phyloP scores from a whole-genome alignment of 2,113 vertebrate genomes.

The Polypterus senegalus region DNA sequence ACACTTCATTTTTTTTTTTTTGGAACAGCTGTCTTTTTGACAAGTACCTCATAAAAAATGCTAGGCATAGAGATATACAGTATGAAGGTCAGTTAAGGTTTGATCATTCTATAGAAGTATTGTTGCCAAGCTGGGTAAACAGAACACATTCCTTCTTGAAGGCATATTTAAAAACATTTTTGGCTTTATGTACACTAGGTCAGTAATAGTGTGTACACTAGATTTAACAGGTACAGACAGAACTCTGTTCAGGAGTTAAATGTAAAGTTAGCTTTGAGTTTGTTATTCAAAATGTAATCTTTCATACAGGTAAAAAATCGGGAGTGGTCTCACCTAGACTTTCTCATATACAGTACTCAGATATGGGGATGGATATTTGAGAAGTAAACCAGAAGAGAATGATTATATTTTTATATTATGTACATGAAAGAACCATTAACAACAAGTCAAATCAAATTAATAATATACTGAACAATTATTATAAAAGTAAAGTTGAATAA shows the following conservation, averaged over 20 bases:
- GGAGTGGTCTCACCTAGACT: too few species aligned
- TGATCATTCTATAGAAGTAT: slow-evolving; percentile 16
- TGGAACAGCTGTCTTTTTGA: neutral
- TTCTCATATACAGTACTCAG: neutral
- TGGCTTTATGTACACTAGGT: slow-evolving; percentile 9
- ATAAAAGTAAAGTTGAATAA: too few species aligned
- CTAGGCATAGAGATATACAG: slow-evolving; percentile 7
- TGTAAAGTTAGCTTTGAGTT: slow-evolving; percentile 1
- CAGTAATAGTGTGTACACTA: slow-evolving; percentile 16
- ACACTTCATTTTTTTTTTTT: too few species aligned
- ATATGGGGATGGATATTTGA: neutral
- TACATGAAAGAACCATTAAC: too few species aligned
- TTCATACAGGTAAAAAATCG: slow-evolving; percentile 5
- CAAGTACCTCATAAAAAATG: slow-evolving; percentile 20
- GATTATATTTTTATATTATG: neutral
- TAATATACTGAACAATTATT: too few species aligned
- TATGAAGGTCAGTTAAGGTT: slow-evolving; percentile 19
- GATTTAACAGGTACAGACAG: slow-evolving; percentile 25
- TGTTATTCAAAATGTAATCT: slow-evolving; percentile 9
- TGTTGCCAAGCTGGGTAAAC: slow-evolving; percentile 34
- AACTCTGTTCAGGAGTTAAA: slow-evolving; percentile 19
- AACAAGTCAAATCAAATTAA: too few species aligned
- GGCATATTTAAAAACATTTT: slow-evolving; percentile 31
- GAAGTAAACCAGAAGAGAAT: slow-evolving; percentile 4
- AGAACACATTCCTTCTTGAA: slow-evolving; percentile 30